phyloP scores from a whole-genome alignment of 1,140 invertebrate species.

The Matsumurasca onukii region DNA sequence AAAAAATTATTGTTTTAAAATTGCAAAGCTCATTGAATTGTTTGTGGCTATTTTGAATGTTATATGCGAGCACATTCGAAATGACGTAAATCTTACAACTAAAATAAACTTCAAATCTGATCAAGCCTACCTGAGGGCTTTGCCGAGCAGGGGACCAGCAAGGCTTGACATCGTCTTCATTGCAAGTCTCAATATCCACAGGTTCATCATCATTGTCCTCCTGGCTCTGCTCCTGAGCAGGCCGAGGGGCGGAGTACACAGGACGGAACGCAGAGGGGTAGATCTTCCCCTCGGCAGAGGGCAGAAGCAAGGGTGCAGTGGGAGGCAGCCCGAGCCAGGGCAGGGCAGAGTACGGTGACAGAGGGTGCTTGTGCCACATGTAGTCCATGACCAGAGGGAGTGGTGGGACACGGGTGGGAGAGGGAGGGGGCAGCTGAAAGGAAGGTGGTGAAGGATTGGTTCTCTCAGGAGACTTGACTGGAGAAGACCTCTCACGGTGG shows the following conservation, averaged over 20 bases:
- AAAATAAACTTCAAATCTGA: not conserved
- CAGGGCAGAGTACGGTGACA: conserved; percentile 29
- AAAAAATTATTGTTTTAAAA: not conserved
- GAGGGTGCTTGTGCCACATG: conserved; percentile 55
- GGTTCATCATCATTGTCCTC: conserved; percentile 41
- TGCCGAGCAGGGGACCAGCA: conserved; percentile 31
- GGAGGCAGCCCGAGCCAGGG: conserved; percentile 36
- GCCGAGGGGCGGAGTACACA: conserved; percentile 34
- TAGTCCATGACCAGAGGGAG: conserved; percentile 64
- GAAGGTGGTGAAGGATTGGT: conserved; percentile 33
- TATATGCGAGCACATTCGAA: not conserved
- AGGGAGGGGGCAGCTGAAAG: conserved; percentile 43
- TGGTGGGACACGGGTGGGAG: conserved; percentile 56
- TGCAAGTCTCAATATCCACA: conserved; percentile 44
- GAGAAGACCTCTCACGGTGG: conserved; percentile 24
- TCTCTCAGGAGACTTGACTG: conserved; percentile 25
- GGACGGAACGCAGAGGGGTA: conserved; percentile 43
- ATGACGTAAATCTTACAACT: not conserved
- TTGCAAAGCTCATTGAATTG: not conserved
- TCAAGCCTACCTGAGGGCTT: conserved; percentile 15
- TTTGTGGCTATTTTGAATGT: not conserved
- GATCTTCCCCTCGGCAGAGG: conserved; percentile 14
- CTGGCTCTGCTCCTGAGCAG: conserved; percentile 29
- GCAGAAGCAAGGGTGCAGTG: conserved; percentile 29
- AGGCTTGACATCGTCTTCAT: conserved; percentile 41